Conservation (phyloP, 2,113 vertebrate genomes). For the Baryphthengus martii region DNA sequence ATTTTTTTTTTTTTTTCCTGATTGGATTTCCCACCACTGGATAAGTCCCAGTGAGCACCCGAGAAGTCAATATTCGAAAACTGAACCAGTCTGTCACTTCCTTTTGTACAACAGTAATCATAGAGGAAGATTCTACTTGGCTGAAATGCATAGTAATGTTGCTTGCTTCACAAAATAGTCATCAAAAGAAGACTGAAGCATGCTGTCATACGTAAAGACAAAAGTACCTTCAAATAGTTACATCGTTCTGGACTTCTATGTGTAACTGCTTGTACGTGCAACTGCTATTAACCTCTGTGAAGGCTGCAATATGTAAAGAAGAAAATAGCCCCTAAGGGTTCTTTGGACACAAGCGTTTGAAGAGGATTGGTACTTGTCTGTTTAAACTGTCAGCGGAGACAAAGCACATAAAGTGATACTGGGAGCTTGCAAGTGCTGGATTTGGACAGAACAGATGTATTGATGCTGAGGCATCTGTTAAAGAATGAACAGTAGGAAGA, state of each 20-base stretch:
- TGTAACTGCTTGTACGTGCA: neutral
- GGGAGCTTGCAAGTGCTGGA: neutral
- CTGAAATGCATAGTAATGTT: neutral
- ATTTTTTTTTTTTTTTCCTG: too few species aligned
- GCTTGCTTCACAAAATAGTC: neutral
- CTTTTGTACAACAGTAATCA: neutral
- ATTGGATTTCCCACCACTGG: neutral
- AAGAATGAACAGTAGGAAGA: neutral
- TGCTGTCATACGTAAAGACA: neutral
- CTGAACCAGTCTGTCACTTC: neutral
- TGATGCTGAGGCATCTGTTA: conserved; percentile 22
- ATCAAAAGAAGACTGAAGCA: conserved; percentile 36
- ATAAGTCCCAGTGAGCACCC: neutral
- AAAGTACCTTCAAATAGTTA: conserved; percentile 22
- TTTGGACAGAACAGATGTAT: neutral
- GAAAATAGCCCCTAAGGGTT: neutral
- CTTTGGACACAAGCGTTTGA: neutral
- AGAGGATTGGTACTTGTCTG: neutral
- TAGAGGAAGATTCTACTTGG: neutral
- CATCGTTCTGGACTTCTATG: neutral
- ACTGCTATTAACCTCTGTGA: neutral
- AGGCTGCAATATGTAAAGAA: neutral
- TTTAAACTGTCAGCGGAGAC: neutral
- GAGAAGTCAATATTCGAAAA: neutral
- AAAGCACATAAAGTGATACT: neutral